Conservation (phyloP, 2,113 vertebrate genomes). For the Menidia beryllina region DNA sequence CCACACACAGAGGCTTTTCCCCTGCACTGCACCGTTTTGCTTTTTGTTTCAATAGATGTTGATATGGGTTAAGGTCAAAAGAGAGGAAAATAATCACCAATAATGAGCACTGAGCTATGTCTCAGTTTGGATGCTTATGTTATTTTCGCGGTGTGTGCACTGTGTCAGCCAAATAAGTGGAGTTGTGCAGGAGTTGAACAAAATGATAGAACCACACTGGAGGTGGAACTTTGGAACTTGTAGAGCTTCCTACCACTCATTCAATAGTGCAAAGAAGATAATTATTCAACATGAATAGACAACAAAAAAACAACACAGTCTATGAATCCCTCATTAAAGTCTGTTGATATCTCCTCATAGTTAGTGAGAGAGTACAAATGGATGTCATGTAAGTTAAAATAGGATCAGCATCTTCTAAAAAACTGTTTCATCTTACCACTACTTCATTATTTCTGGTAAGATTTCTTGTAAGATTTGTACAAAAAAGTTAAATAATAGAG, state of each 20-base stretch:
- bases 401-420: no score
- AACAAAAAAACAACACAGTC: not conserved
- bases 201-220: no score
- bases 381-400: no score
- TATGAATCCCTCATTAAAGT: not conserved
- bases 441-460: not conserved
- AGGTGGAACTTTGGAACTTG: not conserved
- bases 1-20: not conserved
- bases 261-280: not conserved
- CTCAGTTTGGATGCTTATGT: not conserved
- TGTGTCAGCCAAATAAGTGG: not conserved
- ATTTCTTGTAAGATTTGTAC: not conserved
- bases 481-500: not conserved
- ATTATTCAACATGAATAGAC: not conserved
- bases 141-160: not conserved
- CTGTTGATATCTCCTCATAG: not conserved
- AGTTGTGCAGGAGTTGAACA: no score
- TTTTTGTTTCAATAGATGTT: not conserved
- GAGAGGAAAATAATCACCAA: no score
- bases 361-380: not conserved
- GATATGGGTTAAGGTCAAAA: no score
- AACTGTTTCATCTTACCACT: no score
- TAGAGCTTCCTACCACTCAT: not conserved
- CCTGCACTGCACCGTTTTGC: no score
- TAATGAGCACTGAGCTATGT: no score